Conservation (phyloP, 2,797 vertebrate species). For the Margarornis squamiger region DNA sequence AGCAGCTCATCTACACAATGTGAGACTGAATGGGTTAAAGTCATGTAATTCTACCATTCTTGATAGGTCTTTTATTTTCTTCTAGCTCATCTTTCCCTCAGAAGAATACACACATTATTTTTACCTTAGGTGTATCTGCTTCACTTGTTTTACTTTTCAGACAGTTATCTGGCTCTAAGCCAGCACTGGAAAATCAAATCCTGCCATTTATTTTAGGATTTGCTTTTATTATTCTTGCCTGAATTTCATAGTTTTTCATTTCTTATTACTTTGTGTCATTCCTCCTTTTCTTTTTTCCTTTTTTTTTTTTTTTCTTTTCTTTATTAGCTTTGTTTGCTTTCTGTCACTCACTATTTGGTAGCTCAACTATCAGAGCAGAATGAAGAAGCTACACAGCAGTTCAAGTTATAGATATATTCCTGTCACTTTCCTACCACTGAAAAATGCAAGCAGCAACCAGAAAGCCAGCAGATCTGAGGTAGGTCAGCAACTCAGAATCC, state of each 20-base stretch:
- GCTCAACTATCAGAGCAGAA: slow-evolving; percentile 25
- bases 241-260: slow-evolving; percentile 15
- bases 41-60: not conserved
- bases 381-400: not conserved
- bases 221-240: slow-evolving; percentile 50
- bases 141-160: slow-evolving; percentile 48
- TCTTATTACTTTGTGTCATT: slow-evolving; percentile 33
- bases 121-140: slow-evolving; percentile 47
- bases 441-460: slow-evolving; percentile 16
- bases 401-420: not conserved
- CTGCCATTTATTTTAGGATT: slow-evolving; percentile 67
- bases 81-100: not conserved
- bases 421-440: not conserved
- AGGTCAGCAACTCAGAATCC: not conserved
- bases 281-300: not conserved
- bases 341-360: slow-evolving; percentile 41
- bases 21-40: not conserved
- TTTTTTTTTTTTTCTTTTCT: not conserved
- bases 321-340: slow-evolving; percentile 25
- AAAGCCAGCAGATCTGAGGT: not conserved
- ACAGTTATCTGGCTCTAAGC: slow-evolving; percentile 61
- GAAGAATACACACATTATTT: slow-evolving; percentile 2
- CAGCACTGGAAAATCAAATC: slow-evolving; percentile 55
- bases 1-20: rapidly evolving
- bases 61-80: slow-evolving; percentile 18